Evolutionary conservation across 2,113 vertebrate species (phyloP).

Genomic region (Macquaria australasica): DNA sequence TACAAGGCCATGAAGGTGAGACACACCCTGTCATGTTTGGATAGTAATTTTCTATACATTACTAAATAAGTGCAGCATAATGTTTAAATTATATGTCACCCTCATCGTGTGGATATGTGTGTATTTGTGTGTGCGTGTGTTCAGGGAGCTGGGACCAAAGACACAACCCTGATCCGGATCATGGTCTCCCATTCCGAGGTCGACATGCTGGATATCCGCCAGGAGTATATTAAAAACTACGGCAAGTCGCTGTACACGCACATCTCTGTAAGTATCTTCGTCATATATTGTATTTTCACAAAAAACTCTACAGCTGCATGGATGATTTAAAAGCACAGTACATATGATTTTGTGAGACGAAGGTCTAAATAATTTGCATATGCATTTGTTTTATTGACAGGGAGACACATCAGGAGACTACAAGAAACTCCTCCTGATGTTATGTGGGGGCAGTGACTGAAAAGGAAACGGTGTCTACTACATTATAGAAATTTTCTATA

Average conservation of each 20-base stretch:
- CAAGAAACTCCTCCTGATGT: constrained; percentile 94
- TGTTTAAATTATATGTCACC: neutral
- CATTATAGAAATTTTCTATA: constrained; percentile 18
- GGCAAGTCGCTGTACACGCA: constrained; percentile 93
- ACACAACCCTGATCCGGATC: constrained; percentile 94
- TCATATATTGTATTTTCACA: neutral
- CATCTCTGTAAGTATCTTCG: constrained; percentile 89
- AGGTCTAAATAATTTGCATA: constrained; percentile 10
- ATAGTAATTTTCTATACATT: neutral
- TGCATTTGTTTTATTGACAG: constrained; percentile 77
- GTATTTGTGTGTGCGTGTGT: neutral
- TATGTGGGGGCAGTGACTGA: constrained; percentile 97
- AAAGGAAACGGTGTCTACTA: neutral
- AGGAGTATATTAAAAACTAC: constrained; percentile 91
- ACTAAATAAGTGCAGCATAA: neutral
- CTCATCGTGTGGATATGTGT: neutral
- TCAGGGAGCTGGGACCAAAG: constrained; percentile 95
- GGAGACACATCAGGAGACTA: constrained; percentile 98
- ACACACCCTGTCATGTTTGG: neutral
- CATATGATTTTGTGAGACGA: neutral
- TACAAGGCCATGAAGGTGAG: constrained; percentile 96
- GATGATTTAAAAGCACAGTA: neutral
- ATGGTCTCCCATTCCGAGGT: constrained; percentile 96
- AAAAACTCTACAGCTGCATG: neutral
- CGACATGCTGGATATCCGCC: constrained; percentile 94